Evolutionary conservation across 2,113 vertebrate species (phyloP).

Genomic region (Suricata suricatta): DNA sequence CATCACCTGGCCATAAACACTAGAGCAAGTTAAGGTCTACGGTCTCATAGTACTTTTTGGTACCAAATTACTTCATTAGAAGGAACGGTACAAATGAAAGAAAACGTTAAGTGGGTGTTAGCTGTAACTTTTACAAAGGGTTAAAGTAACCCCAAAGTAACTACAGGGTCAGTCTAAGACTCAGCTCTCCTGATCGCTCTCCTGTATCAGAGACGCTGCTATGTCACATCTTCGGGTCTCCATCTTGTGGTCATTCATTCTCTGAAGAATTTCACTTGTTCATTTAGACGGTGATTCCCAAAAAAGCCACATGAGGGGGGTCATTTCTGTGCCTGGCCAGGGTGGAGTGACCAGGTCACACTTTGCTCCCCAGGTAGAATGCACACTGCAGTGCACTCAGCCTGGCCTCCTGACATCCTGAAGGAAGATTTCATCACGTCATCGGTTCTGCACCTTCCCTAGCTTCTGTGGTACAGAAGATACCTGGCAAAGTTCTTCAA

Average conservation of each 20-base stretch:
- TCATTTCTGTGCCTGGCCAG: slow-evolving; percentile 90
- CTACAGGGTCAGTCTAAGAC: not conserved
- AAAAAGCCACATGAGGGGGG: slow-evolving; percentile 91
- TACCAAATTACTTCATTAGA: slow-evolving; percentile 14
- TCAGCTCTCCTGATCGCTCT: slow-evolving; percentile 77
- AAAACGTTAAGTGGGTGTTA: not conserved
- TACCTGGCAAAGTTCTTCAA: slow-evolving; percentile 90
- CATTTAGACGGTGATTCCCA: slow-evolving; percentile 91
- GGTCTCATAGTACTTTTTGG: not conserved
- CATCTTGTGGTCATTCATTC: slow-evolving; percentile 91
- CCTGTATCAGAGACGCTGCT: slow-evolving; percentile 92
- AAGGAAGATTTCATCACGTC: slow-evolving; percentile 87
- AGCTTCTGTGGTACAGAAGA: slow-evolving; percentile 90
- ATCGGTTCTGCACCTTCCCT: slow-evolving; percentile 89
- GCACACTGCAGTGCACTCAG: slow-evolving; percentile 90
- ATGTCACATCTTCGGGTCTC: slow-evolving; percentile 89
- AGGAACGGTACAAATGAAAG: slow-evolving; percentile 22
- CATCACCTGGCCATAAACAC: not conserved
- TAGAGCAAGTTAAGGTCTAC: not conserved
- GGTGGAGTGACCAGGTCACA: slow-evolving; percentile 90
- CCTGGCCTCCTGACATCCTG: slow-evolving; percentile 90
- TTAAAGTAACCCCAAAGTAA: not conserved
- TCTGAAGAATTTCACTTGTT: slow-evolving; percentile 92
- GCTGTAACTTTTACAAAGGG: not conserved
- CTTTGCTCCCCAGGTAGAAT: slow-evolving; percentile 89